These are phyloP conservation scores for Rhopalosiphum maidis DNA, from an alignment of 1,140 invertebrate genomes.

Conservation along the genomic window DNA sequence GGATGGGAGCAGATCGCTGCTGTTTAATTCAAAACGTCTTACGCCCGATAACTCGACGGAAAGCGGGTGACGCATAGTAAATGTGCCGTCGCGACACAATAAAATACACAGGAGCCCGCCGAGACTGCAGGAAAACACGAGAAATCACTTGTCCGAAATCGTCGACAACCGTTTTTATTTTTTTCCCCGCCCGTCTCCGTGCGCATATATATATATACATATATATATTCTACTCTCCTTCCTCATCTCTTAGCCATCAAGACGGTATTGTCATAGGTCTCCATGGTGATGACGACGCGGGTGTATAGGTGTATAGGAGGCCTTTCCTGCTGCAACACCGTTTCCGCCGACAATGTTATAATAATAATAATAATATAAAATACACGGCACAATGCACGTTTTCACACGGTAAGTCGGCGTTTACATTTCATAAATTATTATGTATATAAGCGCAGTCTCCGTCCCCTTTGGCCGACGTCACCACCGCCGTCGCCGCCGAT, in stretches of 20 bases:
- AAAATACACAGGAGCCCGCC: not conserved
- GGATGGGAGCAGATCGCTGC: not conserved
- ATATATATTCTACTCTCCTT: not conserved
- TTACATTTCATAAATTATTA: constrained; percentile 42
- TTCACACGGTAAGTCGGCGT: constrained; percentile 34
- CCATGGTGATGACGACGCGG: not conserved
- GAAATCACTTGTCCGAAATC: constrained; percentile 56
- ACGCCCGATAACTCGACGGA: not conserved
- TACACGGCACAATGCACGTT: constrained; percentile 30
- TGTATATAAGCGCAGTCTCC: not conserved
- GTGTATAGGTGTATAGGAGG: not conserved
- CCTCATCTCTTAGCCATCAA: not conserved
- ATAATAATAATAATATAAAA: constrained; percentile 3
- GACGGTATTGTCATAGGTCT: not conserved
- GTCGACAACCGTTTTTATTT: constrained; percentile 46
- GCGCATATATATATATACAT: not conserved
- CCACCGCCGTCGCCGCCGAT: not conserved
- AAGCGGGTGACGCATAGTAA: not conserved
- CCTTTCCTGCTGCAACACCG: not conserved
- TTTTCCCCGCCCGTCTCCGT: not conserved
- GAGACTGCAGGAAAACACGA: constrained; percentile 20
- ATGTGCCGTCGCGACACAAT: not conserved
- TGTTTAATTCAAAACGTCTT: constrained; percentile 36
- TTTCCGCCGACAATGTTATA: not conserved
- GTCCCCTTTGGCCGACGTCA: not conserved